Conservation (phyloP, 2,888 invertebrate genomes). For the Diaperis boleti region DNA sequence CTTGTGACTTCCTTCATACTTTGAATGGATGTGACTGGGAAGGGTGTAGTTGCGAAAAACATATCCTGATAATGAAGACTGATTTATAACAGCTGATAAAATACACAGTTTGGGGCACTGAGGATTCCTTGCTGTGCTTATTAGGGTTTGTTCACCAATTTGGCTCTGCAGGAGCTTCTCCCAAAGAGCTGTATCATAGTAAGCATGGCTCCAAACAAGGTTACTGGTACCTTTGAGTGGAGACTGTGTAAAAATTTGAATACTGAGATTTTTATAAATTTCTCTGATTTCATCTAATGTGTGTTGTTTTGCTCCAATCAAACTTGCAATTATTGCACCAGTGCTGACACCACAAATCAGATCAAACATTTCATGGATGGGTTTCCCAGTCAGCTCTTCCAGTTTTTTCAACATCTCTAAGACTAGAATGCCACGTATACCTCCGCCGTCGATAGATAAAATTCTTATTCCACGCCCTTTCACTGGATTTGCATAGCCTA, state of each 20-base stretch:
- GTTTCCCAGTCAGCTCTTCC: slow-evolving; percentile 77
- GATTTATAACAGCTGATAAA: slow-evolving; percentile 83
- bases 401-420: slow-evolving; percentile 83
- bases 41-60: slow-evolving; percentile 88
- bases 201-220: slow-evolving; percentile 85
- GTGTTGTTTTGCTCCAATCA: slow-evolving; percentile 68
- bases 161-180: slow-evolving; percentile 79
- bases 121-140: slow-evolving; percentile 69
- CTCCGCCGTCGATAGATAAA: slow-evolving; percentile 90
- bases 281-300: slow-evolving; percentile 72
- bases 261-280: slow-evolving; percentile 72
- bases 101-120: slow-evolving; percentile 75
- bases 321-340: slow-evolving; percentile 73
- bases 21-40: slow-evolving; percentile 75
- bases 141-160: slow-evolving; percentile 72
- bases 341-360: slow-evolving; percentile 87
- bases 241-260: slow-evolving; percentile 75
- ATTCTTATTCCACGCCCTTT: slow-evolving; percentile 81
- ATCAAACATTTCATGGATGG: slow-evolving; percentile 85
- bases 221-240: slow-evolving; percentile 77
- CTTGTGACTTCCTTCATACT: slow-evolving; percentile 77
- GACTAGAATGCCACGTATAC: slow-evolving; percentile 85
- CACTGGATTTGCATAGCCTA: slow-evolving; percentile 79
- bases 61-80: slow-evolving; percentile 78
- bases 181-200: slow-evolving; percentile 88